Evolutionary conservation across 1,140 invertebrate species (phyloP).

Genomic region (Drosophila navojoa): DNA sequence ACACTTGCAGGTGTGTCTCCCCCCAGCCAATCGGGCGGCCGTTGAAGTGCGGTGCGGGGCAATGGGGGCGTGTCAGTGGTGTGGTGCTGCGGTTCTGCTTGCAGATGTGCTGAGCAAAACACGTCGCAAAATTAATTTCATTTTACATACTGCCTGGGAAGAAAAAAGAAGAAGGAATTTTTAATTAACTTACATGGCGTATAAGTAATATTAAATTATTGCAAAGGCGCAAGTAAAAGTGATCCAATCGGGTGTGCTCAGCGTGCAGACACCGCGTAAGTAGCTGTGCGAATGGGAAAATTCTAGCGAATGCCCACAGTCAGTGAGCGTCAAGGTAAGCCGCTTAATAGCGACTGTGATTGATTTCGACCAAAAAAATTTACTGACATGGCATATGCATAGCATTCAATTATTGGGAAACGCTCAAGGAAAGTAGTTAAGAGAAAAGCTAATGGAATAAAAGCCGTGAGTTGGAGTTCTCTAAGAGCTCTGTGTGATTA

Average conservation of each 20-base stretch:
- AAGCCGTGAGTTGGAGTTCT: no score
- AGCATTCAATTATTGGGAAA: no score
- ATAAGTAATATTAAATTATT: conserved; percentile 51
- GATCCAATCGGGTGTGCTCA: not conserved
- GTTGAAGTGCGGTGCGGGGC: conserved; percentile 4
- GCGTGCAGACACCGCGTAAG: not conserved
- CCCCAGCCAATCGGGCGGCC: conserved; percentile 12
- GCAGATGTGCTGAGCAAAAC: conserved; percentile 54
- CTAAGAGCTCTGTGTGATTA: no score
- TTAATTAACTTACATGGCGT: conserved; percentile 62
- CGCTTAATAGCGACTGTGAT: no score
- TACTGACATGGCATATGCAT: no score
- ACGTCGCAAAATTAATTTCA: conserved; percentile 59
- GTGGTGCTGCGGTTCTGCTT: conserved; percentile 30
- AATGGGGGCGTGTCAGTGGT: conserved; percentile 11
- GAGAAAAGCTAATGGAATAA: no score
- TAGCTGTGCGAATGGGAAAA: no score
- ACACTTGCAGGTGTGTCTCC: conserved; percentile 74
- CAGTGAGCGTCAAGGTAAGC: no score
- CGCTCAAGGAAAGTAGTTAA: no score
- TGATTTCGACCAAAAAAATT: no score
- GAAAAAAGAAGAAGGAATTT: conserved; percentile 44
- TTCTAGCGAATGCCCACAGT: no score
- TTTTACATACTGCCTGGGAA: conserved; percentile 33
- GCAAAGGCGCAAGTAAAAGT: conserved; percentile 7